Conservation (phyloP, 2,113 vertebrate species). For the Thamnaconus septentrionalis region DNA sequence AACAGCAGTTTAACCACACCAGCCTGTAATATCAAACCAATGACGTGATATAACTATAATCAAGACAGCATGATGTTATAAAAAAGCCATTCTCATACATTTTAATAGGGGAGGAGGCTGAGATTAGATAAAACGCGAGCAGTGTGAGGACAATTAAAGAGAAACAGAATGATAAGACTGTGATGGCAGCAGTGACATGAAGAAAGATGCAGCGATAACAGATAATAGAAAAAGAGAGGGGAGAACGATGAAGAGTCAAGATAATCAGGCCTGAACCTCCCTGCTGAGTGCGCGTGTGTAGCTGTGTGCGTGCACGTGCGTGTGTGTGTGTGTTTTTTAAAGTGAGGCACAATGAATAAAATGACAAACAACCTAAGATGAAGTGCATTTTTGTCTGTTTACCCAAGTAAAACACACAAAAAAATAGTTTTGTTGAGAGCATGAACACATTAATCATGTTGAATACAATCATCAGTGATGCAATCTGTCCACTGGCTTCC, state of each 20-base stretch:
- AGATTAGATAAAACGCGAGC: constrained; percentile 14
- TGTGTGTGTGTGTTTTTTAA: not conserved
- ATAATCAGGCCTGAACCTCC: not conserved
- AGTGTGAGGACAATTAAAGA: constrained; percentile 8
- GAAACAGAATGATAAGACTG: constrained; percentile 18
- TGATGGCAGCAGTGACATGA: not conserved
- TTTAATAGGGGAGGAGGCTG: not conserved
- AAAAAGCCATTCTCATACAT: not conserved
- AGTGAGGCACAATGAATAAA: no score
- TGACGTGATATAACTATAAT: no score
- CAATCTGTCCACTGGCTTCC: no score
- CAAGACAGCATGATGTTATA: no score
- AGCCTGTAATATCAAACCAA: not conserved
- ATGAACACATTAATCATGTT: no score
- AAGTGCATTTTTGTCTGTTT: no score
- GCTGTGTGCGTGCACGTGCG: not conserved
- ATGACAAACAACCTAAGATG: no score
- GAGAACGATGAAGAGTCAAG: constrained; percentile 15
- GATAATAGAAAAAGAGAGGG: constrained; percentile 18
- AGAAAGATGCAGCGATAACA: constrained; percentile 16
- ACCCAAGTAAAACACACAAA: no score
- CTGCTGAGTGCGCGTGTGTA: not conserved
- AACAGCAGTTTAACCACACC: not conserved
- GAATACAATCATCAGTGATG: no score
- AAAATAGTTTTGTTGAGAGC: no score